Evolutionary conservation across 2,797 vertebrate species (phyloP).

Genomic region (Distichodus sexfasciatus): DNA sequence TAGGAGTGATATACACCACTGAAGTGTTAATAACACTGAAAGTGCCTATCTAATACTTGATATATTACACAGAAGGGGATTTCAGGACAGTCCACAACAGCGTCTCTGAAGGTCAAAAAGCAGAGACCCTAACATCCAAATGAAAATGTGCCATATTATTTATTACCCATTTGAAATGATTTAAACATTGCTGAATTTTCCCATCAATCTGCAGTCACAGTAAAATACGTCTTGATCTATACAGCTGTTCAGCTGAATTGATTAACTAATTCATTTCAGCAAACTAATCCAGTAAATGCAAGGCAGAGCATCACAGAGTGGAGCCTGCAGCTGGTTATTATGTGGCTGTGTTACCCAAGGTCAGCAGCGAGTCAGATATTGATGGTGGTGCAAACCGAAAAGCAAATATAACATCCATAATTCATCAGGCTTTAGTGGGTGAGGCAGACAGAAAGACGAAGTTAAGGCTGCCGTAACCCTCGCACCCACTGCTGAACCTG

Average conservation of each 20-base stretch:
- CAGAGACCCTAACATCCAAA: neutral
- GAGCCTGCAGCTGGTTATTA: conserved; percentile 30
- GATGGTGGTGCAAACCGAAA: conserved; percentile 40
- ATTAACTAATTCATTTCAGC: neutral
- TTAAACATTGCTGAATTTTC: neutral
- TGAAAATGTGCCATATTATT: neutral
- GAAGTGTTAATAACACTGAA: too few relatives aligned
- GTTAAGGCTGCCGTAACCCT: conserved; percentile 23
- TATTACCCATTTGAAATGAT: neutral
- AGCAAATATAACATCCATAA: conserved; percentile 45
- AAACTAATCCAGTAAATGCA: conserved; percentile 9
- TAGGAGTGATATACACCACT: too few relatives aligned
- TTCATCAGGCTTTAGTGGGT: conserved; percentile 32
- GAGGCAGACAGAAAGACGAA: conserved; percentile 10
- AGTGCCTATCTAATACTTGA: neutral
- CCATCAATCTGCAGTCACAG: neutral
- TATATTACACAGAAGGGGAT: neutral
- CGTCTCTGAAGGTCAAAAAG: conserved; percentile 1
- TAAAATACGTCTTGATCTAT: neutral
- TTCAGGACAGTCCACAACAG: neutral
- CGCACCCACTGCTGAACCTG: conserved; percentile 4
- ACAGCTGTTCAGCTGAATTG: neutral
- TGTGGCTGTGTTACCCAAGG: conserved; percentile 30
- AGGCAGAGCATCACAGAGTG: neutral
- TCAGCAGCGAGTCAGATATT: conserved; percentile 28